Evolutionary conservation across 2,797 vertebrate genomes (phyloP), one percentile per base, ranked within the genome.

Genomic region (Chaetodon trifasciatus): DNA sequence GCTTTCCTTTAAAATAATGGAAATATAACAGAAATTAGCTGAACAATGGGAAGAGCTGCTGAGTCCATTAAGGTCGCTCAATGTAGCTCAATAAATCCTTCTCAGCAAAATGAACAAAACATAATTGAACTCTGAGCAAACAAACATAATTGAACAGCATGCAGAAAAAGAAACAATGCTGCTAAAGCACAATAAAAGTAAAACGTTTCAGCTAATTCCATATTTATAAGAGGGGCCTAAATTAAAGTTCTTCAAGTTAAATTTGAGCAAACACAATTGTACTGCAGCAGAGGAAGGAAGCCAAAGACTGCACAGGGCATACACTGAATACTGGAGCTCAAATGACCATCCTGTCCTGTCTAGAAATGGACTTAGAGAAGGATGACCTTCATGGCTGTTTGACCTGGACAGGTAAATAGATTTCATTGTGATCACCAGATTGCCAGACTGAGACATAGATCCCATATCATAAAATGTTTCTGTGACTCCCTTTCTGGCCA

Each of bases 61-160:
- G 75, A 81, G 64, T 76, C 56, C 53, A 80, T 85, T 75, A 74
- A 63, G 47, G 64, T 72, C 0, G 1, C 65, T 76, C 61, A 56
- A 39, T 63, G 58, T 8, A 8, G 62, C 79, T 81, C 75, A 66
- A 77, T 87, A 88, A 91, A 75, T 82, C 70, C 67, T 66, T 53
- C 76, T 84, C 78, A 75, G 85, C 58, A 73, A 55, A 87, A 85
- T 73, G n/a, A 80, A 70, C 62, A 62, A 71, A 64, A 79, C 69
- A 75, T 81, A 83, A 88, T 70, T 88, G 44, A 68, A 78, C 71
- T 24, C 65, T 1, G 49, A 70, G 49, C 46, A 81, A 81, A 68
- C 61, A 76, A 61, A 69, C 55, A 64, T 72, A 82, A 86, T 80
- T 64, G 42, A 86, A 85, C 39, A 74, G 44, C 17, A 42, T 49